Evolutionary conservation across 2,797 vertebrate species (phyloP).

Genomic region (Acrossocheilus wenchowensis): DNA sequence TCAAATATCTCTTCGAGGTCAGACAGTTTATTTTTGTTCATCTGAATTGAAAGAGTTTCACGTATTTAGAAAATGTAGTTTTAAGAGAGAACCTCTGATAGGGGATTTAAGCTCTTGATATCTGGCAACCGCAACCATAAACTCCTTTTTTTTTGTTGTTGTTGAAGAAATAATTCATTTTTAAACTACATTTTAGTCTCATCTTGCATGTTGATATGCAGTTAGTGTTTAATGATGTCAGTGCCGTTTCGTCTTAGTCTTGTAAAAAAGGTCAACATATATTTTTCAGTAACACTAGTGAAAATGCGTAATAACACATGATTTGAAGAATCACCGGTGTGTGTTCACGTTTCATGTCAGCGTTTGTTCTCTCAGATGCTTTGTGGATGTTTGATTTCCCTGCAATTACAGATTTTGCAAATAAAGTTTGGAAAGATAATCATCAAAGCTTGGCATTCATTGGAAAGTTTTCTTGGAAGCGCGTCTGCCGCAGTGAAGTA

Average conservation of each 20-base stretch:
- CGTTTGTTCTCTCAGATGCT: not conserved
- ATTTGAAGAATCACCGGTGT: too few relatives aligned
- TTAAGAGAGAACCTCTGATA: too few relatives aligned
- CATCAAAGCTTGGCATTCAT: slow-evolving; percentile 8
- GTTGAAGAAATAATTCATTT: too few relatives aligned
- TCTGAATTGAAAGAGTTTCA: not conserved
- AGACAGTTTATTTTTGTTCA: not conserved
- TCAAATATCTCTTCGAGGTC: not conserved
- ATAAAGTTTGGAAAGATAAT: slow-evolving; percentile 16
- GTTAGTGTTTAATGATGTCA: not conserved
- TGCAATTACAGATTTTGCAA: not conserved
- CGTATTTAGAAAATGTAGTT: not conserved
- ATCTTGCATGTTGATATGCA: too few relatives aligned
- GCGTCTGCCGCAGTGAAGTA: slow-evolving; percentile 50
- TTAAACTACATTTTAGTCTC: too few relatives aligned
- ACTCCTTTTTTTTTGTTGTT: not conserved
- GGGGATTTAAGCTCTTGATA: not conserved
- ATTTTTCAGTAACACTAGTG: too few relatives aligned
- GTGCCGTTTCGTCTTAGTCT: too few relatives aligned
- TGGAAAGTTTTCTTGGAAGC: slow-evolving; percentile 36
- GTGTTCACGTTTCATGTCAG: not conserved
- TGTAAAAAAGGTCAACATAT: too few relatives aligned
- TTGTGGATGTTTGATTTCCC: not conserved
- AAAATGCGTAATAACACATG: not conserved
- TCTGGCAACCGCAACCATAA: not conserved